Percentiles rank a stretch among this genome's conserved stretches.
These are phyloP conservation scores for Drosophila willistoni DNA, from an alignment of 1,140 invertebrate genomes.

Conservation along the genomic window DNA sequence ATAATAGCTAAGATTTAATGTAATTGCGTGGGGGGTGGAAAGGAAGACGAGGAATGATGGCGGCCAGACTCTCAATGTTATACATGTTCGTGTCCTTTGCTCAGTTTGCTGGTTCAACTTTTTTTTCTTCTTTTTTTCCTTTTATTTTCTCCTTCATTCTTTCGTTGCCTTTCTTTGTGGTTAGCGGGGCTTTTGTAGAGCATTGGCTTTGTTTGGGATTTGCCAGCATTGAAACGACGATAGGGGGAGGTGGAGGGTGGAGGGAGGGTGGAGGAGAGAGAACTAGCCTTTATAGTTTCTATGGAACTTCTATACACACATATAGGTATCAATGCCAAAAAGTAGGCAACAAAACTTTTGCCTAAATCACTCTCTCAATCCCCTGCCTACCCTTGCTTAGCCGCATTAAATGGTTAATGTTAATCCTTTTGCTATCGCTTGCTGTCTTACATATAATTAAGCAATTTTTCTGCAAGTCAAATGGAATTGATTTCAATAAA, in stretches of 20 bases:
- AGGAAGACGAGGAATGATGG: slow-evolving; percentile 2
- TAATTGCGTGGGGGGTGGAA: slow-evolving; percentile 63
- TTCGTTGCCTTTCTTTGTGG: slow-evolving; percentile 28
- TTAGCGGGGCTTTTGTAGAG: slow-evolving; percentile 58
- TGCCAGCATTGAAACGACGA: slow-evolving; percentile 29
- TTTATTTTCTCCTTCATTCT: slow-evolving; percentile 11
- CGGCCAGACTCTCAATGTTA: slow-evolving; percentile 20
- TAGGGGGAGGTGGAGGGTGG: too few relatives aligned
- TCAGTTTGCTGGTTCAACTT: slow-evolving; percentile 68
- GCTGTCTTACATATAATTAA: slow-evolving; percentile 56
- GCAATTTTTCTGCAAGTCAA: slow-evolving; percentile 49
- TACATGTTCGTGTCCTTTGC: slow-evolving; percentile 66
- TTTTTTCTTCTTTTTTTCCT: slow-evolving; percentile 27
- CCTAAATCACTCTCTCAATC: slow-evolving; percentile 34
- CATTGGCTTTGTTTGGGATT: slow-evolving; percentile 74
- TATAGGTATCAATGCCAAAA: slow-evolving; percentile 54
- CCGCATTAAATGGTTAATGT: slow-evolving; percentile 55
- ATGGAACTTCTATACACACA: slow-evolving; percentile 8
- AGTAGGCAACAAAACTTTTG: slow-evolving; percentile 55
- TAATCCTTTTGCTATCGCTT: slow-evolving; percentile 58
- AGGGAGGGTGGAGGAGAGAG: too few relatives aligned
- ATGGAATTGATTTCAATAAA: slow-evolving; percentile 34
- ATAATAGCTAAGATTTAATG: slow-evolving; percentile 80
- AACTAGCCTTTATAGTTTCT: slow-evolving; percentile 7
- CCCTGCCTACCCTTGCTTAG: slow-evolving; percentile 31